Evolutionary conservation across 1,140 invertebrate genomes (phyloP).

Genomic region (Contarinia nasturtii): DNA sequence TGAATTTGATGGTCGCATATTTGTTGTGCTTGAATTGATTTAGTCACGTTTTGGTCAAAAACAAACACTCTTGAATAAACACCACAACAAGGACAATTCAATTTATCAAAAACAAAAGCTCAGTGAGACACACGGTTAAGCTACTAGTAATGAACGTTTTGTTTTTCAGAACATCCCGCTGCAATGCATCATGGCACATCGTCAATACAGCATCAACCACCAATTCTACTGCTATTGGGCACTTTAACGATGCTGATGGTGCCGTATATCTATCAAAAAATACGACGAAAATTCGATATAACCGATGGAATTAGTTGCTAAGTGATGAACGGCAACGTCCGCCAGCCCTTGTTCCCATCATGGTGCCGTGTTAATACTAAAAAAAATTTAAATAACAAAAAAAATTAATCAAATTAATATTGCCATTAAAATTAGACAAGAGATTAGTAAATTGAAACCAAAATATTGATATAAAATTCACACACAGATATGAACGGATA

Average conservation of each 20-base stretch:
- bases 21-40: background rate
- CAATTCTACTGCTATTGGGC: constrained; percentile 12
- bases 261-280: constrained; percentile 6
- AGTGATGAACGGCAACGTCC: too few relatives aligned
- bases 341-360: too few relatives aligned
- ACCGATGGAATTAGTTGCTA: background rate
- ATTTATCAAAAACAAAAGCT: too few relatives aligned
- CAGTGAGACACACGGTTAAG: background rate
- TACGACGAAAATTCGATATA: constrained; percentile 2
- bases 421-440: too few relatives aligned
- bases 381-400: too few relatives aligned
- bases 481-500: too few relatives aligned
- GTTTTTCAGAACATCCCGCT: constrained; percentile 51
- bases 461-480: too few relatives aligned
- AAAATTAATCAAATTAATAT: too few relatives aligned
- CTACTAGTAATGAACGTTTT: constrained; percentile 5
- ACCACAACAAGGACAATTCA: too few relatives aligned
- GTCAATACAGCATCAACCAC: constrained; percentile 15
- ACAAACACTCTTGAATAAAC: too few relatives aligned
- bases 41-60: background rate
- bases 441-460: too few relatives aligned
- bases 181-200: constrained; percentile 55
- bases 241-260: constrained; percentile 7
- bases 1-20: background rate
- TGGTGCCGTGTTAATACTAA: too few relatives aligned